These are phyloP conservation scores for Sylvilagus bachmani DNA, from an alignment of 2,113 vertebrate genomes.

Conservation along the genomic window DNA sequence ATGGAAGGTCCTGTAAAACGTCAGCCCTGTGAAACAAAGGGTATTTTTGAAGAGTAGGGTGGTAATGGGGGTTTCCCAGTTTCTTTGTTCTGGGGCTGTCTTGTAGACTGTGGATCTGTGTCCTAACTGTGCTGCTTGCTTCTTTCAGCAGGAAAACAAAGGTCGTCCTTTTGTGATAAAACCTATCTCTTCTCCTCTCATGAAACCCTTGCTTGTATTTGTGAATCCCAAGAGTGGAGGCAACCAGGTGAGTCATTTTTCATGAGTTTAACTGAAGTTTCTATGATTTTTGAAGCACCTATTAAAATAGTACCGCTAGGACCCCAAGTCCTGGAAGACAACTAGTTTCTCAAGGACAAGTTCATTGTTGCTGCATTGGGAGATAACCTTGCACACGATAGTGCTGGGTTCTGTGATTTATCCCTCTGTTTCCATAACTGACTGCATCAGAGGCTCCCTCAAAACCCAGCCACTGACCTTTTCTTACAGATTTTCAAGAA, in stretches of 20 bases:
- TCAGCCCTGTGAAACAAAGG: not conserved
- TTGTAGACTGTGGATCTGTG: fast-evolving
- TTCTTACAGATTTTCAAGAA: not conserved
- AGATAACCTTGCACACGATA: not conserved
- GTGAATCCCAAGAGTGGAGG: conserved; percentile 93
- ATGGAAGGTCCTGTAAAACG: not conserved
- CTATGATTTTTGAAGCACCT: not conserved
- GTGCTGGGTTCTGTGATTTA: not conserved
- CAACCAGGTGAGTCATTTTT: conserved; percentile 88
- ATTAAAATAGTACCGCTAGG: not conserved
- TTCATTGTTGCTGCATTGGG: not conserved
- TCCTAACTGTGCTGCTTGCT: conserved; percentile 46
- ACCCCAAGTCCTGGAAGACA: not conserved
- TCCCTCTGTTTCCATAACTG: not conserved
- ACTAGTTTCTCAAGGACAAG: not conserved
- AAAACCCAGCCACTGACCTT: not conserved
- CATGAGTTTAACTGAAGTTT: not conserved
- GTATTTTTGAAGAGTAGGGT: not conserved
- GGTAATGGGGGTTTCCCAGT: not conserved
- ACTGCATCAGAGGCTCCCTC: too few species aligned
- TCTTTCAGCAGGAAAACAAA: conserved; percentile 89
- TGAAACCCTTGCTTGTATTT: conserved; percentile 92
- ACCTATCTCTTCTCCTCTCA: conserved; percentile 91
- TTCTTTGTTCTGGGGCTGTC: not conserved
- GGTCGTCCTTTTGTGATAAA: conserved; percentile 92